Base-by-base conservation (phyloP, 1,140 invertebrate species). In the Tribolium castaneum region DNA sequence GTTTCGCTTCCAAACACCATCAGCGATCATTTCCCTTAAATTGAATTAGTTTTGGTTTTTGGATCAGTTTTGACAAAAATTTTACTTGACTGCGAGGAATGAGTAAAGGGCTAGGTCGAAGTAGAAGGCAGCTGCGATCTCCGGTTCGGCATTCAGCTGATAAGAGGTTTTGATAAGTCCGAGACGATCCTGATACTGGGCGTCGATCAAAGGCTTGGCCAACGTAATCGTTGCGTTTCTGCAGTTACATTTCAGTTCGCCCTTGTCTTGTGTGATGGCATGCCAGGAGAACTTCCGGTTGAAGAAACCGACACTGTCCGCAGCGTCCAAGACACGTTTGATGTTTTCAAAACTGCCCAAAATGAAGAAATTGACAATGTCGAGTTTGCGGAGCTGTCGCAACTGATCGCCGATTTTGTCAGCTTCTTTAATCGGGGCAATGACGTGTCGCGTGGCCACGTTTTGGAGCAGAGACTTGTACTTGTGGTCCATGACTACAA, bases 291-390 rank as follows among this genome's bases (percentile, higher is more conserved):
- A 92, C 80, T 92, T 89, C 35, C 89, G 87, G 81, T 84, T 86
- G 59, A 86, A 85, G 70, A 79, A 82, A 25, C 75, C 70, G 16
- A 80, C 76, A 13, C 70, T 78, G 25, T 87, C 86, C 1, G 82
- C 85, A 39, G 83, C 80, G 73, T 86, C 91, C 16, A 97, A 85
- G 0, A 94, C 92, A 70, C 89, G 88, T 76, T 92, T 91, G 56
- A 97, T 92, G 2, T 92, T 94, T 34, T 88, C 87, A 1, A 92
- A 86, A 81, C 90, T 91, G 0, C 94, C 94, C 34, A 97, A 86
- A 3, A 97, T 87, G 82, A 98, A 98, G 82, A 93, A 97, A 82
- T 97, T 97, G 0, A 96, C 94, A 39, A 97, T 94, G 83, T 97
- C 95, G 52, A 96, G 87, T 80, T 95, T 92, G 0, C 93, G 88